A percentile compares a stretch with the other conserved stretches of the same genome.
Conservation (phyloP, 2,888 invertebrate species). For the Chymomyza procnemis region DNA sequence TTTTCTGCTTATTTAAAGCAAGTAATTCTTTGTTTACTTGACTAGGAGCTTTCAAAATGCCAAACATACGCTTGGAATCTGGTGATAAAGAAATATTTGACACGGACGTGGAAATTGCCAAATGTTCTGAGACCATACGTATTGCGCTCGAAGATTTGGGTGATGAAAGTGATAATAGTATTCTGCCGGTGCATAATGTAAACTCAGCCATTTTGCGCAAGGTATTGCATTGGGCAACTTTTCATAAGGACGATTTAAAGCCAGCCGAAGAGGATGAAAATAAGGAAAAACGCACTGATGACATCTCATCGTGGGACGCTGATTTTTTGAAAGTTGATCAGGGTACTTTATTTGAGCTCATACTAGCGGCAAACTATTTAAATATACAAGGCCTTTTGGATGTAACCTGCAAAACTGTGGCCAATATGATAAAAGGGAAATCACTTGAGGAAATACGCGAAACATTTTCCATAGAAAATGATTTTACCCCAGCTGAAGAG, state of each 20-base stretch:
- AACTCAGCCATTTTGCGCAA: slow-evolving; percentile 97
- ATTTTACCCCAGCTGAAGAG: slow-evolving; percentile 96
- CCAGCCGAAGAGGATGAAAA: slow-evolving; percentile 98
- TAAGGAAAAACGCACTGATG: slow-evolving; percentile 98
- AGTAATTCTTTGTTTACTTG: not conserved
- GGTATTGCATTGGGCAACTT: slow-evolving; percentile 95
- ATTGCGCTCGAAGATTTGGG: slow-evolving; percentile 98
- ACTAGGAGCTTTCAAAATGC: slow-evolving; percentile 83
- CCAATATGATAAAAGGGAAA: slow-evolving; percentile 99
- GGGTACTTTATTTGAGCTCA: slow-evolving; percentile 96
- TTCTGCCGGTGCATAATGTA: slow-evolving; percentile 97
- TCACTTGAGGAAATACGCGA: slow-evolving; percentile 98
- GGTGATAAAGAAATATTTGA: slow-evolving; percentile 97
- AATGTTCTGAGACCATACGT: slow-evolving; percentile 98
- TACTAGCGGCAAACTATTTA: slow-evolving; percentile 97
- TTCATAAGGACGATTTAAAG: slow-evolving; percentile 96
- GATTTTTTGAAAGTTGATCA: slow-evolving; percentile 99
- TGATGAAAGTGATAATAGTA: slow-evolving; percentile 93
- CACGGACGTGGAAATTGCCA: slow-evolving; percentile 97
- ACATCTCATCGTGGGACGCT: slow-evolving; percentile 99
- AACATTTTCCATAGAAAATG: slow-evolving; percentile 98
- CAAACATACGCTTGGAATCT: slow-evolving; percentile 95
- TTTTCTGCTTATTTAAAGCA: not conserved
- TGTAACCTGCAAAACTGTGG: slow-evolving; percentile 98
- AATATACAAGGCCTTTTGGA: slow-evolving; percentile 97